Evolutionary conservation across 1,140 invertebrate species (phyloP).

Genomic region (Phortica variegata): DNA sequence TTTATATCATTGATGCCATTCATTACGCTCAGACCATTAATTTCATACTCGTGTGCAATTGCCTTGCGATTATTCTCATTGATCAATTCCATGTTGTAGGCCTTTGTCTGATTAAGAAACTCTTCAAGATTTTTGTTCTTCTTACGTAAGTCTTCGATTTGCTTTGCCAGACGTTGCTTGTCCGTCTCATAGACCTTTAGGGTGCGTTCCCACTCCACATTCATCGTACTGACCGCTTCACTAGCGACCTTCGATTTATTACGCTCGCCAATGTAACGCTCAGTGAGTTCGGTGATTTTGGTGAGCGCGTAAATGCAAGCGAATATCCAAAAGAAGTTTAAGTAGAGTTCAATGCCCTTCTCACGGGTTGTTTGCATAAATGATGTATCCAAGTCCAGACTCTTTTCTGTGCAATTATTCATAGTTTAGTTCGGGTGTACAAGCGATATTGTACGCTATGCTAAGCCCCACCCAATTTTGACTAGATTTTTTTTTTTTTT

Average conservation of each 20-base stretch:
- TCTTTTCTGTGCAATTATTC: too few relatives aligned
- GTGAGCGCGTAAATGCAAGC: conserved; percentile 26
- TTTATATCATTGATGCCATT: too few relatives aligned
- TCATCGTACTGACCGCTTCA: conserved; percentile 21
- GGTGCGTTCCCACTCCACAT: conserved; percentile 31
- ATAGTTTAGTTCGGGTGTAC: too few relatives aligned
- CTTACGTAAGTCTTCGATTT: conserved; percentile 23
- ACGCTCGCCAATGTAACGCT: conserved; percentile 22
- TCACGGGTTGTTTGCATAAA: too few relatives aligned
- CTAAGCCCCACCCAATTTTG: too few relatives aligned
- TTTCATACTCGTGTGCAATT: conserved; percentile 16
- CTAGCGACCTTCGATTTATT: conserved; percentile 12
- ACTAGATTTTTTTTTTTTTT: too few relatives aligned
- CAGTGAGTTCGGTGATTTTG: conserved; percentile 26
- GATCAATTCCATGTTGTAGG: conserved; percentile 19
- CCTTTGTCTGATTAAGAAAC: too few relatives aligned
- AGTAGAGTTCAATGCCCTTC: conserved; percentile 19
- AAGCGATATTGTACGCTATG: too few relatives aligned
- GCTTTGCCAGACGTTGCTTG: conserved; percentile 19
- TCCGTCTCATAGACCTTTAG: conserved; percentile 25
- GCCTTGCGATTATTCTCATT: conserved; percentile 17
- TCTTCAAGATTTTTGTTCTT: conserved; percentile 14
- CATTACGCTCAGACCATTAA: too few relatives aligned
- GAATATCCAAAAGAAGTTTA: conserved; percentile 38
- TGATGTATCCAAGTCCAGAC: too few relatives aligned